Base-by-base conservation (phyloP, 2,113 vertebrate species). In the Brienomyrus brachyistius region DNA sequence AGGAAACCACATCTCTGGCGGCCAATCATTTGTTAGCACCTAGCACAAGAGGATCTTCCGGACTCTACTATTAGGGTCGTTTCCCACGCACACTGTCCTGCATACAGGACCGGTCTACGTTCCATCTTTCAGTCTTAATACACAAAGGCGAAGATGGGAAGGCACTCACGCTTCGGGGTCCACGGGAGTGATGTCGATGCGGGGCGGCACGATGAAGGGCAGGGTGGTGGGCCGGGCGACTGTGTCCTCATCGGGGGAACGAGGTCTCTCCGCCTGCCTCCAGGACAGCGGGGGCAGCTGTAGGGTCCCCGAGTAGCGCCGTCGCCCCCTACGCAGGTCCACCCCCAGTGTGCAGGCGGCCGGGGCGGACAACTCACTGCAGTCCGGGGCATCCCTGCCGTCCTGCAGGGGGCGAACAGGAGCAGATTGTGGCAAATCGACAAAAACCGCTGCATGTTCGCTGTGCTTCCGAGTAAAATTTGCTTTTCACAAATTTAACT, bases 151-250 rank as follows among this genome's bases (percentile, higher is more conserved):
- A 85, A 50, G 77, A 82, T 56, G 45, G 90, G 62, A 51, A 70
- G 8, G 7, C 17, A 94, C 97, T 95, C 90, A 99, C 98, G 97
- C 95, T 87, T 99, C 98, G 0, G 97, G 96, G 93, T 97, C 97
- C 23, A 97, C 98, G 0, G 97, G 92, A 0, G 98, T 99, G 92
- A 99, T 99, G 17, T 98, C 97, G 21, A 99, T 99, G 90, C 97
- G 97, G 5, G 98, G 98, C 2, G 97, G 97, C 0, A 95, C 94
- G 11, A 95, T 89, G 88, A 99, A 94, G 4, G 98, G 97, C 87
- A 99, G 95, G 0, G 98, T 98, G 6, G 98, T 99, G 0, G 98
- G 98, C 56, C 98, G 95, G 27, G 95, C 92, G 80, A 99, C 94
- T 0, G 95, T 45, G 54, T 98, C 98, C 9, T 96, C 95, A 4